Conservation (phyloP, 2,888 invertebrate species). For the Acanthosoma haemorrhoidale region DNA sequence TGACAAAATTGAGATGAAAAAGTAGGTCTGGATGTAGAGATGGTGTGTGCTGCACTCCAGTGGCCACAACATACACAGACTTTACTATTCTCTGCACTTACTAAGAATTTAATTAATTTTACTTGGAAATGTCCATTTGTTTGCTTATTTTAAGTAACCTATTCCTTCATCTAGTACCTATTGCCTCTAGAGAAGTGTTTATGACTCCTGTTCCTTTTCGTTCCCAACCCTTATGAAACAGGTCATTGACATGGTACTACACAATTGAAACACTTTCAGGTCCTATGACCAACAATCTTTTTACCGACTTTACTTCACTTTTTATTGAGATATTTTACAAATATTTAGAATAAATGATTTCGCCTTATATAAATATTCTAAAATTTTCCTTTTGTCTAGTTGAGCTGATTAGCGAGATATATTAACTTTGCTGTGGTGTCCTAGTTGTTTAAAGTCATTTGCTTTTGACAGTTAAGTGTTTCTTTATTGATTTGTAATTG, state of each 20-base stretch:
- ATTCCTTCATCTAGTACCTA: not conserved
- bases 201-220: not conserved
- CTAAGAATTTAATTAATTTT: not conserved
- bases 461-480: too few relatives aligned
- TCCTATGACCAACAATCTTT: not conserved
- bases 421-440: too few relatives aligned
- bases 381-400: too few relatives aligned
- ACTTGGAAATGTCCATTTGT: not conserved
- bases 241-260: conserved; percentile 36
- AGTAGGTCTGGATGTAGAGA: conserved; percentile 26
- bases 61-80: conserved; percentile 5
- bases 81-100: not conserved
- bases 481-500: too few relatives aligned
- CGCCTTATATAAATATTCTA: too few relatives aligned
- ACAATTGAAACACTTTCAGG: conserved; percentile 35
- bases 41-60: conserved; percentile 36
- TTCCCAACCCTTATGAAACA: conserved; percentile 36
- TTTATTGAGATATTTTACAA: not conserved
- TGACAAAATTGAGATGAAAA: conserved; percentile 9
- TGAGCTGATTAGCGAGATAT: too few relatives aligned
- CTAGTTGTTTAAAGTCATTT: too few relatives aligned
- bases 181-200: not conserved
- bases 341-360: too few relatives aligned
- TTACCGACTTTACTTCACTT: not conserved
- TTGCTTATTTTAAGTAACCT: not conserved